These are phyloP conservation scores for Eueides isabella DNA, from an alignment of 1,140 invertebrate species.

Conservation along the genomic window DNA sequence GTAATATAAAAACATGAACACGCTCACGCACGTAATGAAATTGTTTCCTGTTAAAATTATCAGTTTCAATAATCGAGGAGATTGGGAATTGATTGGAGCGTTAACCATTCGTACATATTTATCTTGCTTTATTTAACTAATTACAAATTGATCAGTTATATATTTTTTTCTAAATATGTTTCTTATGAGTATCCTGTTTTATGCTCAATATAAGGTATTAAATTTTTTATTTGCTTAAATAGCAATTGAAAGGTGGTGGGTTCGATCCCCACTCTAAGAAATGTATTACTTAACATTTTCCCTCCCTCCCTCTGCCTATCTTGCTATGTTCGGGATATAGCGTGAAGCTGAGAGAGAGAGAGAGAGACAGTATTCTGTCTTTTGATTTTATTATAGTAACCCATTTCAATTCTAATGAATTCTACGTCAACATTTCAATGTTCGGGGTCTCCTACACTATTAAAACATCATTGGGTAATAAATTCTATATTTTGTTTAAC, in stretches of 20 bases:
- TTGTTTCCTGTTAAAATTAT: conserved; percentile 7
- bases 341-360: too few relatives aligned
- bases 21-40: conserved; percentile 1
- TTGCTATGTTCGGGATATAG: too few relatives aligned
- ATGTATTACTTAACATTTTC: too few relatives aligned
- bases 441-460: too few relatives aligned
- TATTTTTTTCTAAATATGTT: background rate
- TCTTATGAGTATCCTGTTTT: background rate
- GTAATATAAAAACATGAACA: conserved; percentile 6
- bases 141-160: background rate
- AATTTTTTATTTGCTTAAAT: background rate
- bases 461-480: background rate
- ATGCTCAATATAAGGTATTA: too few relatives aligned
- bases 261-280: too few relatives aligned
- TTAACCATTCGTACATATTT: background rate
- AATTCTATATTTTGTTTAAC: background rate
- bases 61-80: conserved; percentile 1
- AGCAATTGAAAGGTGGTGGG: too few relatives aligned
- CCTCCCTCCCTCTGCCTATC: too few relatives aligned
- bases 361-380: too few relatives aligned
- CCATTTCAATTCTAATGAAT: too few relatives aligned
- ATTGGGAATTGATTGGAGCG: conserved; percentile 6
- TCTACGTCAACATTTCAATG: too few relatives aligned
- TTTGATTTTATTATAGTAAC: too few relatives aligned
- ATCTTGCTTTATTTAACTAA: background rate